Conservation (phyloP, 1,140 invertebrate species). For the Cyclina sinensis region DNA sequence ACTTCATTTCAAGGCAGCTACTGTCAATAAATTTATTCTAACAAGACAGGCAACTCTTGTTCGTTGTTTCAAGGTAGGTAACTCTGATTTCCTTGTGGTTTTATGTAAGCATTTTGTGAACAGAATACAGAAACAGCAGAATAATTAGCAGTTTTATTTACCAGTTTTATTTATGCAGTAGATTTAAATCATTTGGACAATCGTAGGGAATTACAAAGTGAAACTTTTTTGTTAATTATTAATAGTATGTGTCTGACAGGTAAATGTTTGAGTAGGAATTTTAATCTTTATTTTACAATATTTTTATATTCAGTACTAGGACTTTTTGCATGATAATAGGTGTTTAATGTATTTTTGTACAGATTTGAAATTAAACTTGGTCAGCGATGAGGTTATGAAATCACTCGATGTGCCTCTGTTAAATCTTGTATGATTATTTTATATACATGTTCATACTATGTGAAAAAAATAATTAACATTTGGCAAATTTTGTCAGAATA, state of each 20-base stretch:
- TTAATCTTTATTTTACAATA: slow-evolving; percentile 29
- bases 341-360: slow-evolving; percentile 46
- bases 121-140: too few relatives aligned
- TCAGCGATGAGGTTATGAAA: neutral
- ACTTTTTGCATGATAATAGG: slow-evolving; percentile 1
- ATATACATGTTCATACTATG: slow-evolving; percentile 2
- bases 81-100: too few relatives aligned
- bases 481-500: slow-evolving; percentile 40
- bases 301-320: slow-evolving; percentile 21
- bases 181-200: slow-evolving; percentile 22
- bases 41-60: too few relatives aligned
- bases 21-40: too few relatives aligned
- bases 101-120: too few relatives aligned
- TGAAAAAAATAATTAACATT: neutral
- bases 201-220: neutral
- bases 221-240: neutral
- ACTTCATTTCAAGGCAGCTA: too few relatives aligned
- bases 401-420: slow-evolving; percentile 46
- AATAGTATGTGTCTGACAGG: neutral
- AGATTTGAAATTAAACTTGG: slow-evolving; percentile 26
- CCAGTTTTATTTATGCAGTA: slow-evolving; percentile 11
- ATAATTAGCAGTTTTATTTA: neutral
- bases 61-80: too few relatives aligned
- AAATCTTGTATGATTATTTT: slow-evolving; percentile 16
- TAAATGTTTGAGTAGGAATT: neutral